Base-by-base conservation (phyloP, 2,888 invertebrate species). In the Rhamphomyia laevipes region DNA sequence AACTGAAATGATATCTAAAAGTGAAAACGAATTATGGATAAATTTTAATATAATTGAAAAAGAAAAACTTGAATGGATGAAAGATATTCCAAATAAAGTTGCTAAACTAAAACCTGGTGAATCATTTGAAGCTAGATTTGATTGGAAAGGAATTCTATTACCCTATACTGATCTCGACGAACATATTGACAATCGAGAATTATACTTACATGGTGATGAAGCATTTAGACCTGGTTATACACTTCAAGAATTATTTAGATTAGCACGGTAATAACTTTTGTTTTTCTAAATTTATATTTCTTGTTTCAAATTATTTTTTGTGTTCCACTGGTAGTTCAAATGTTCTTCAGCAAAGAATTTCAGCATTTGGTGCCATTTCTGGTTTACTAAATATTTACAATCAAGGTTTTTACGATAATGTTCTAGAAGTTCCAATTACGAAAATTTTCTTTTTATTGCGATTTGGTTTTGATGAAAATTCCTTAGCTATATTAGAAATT, bases 131-230 rank as follows among this genome's bases (percentile, higher is more conserved):
- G 90, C 90, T 0, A 72, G 82, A 55, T 92, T 92, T 70, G 82
- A 89, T 71, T 90, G 91, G 65, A 78, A 81, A 56, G 90, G 89
- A 4, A 77, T 83, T 58, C 69, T 91, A 1, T 64, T 89, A 47
- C 86, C 89, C 0, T 89, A 81, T 58, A 73, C 75, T 38, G 80
- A 84, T 43, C 60, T 81, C 43, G 76, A 75, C 45, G 59, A 74
- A 50, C 74, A 74, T 1, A 74, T 74, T 44, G 77, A 77, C 53
- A 62, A 67, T 5, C 65, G 78, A 23, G 83, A 81, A 38, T 74
- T 96, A 15, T 92, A 91, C 68, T 88, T 95, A 67, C 96, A 96
- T 68, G 94, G 94, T 0, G 86, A 90, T 56, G 95, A 96, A 66
- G 86, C 92, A 9, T 85, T 84, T 53, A 75, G 91, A 52, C 88